Evolutionary conservation across 2,113 vertebrate species (phyloP), one percentile per base, ranked within the genome.

Genomic region (Anhinga rufa): DNA sequence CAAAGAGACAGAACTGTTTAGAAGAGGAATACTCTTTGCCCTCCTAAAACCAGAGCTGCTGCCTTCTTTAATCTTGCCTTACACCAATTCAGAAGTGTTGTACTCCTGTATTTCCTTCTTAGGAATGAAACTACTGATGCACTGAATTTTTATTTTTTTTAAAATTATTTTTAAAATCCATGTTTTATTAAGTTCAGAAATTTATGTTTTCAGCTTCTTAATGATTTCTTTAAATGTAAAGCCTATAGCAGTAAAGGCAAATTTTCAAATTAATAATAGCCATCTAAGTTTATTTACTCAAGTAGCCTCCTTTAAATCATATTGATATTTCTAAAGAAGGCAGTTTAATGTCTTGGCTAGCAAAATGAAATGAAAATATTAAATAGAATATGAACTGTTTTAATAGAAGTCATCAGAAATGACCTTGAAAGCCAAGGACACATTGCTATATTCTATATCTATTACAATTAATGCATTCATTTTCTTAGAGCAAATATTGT

Each of bases 271-370:
- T 86, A 78, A 26, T 81, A 86, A 60, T 55, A 94, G 12, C 28
- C 9, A 32, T 71, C 52, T 52, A 21, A 61, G 14, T 76, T 92
- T 95, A 68, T 94, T 96, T 94, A 76, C 25, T 46, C 65, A 93
- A 76, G 62, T 69, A 86, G 69, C 52, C 81, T 91, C 29, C 29
- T 78, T 80, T 83, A 93, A 92, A 90, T 87, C 38, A 87, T 71
- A 81, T 38, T 93, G 70, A 62, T 94, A 71, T 89, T 93, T 93
- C 84, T 96, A 70, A 87, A 82, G 87, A 85, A 91, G 66, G 62
- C 48, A 72, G 49, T 91, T 94, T 88, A 85, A 94, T 95, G 91
- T 95, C 74, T 69, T 76, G 66, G 28, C 17, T 61, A 85, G 61
- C 49, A 88, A 90, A 90, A 93, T 76, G 24, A 80, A 91, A 72